Conservation (phyloP, 2,113 vertebrate species). For the Eulemur macaco region DNA sequence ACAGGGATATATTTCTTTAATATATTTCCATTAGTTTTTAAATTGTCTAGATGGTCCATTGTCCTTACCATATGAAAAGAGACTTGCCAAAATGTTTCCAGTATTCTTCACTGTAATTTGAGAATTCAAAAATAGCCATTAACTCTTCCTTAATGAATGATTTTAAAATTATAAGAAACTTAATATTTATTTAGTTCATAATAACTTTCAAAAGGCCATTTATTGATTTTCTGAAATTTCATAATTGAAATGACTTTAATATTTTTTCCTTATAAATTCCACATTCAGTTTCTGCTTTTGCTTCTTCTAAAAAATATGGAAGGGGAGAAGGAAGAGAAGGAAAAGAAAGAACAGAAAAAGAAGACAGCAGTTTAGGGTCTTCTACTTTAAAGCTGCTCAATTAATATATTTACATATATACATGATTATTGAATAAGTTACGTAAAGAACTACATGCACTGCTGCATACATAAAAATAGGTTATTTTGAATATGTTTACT, state of each 20-base stretch:
- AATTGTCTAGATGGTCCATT: neutral
- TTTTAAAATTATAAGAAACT: neutral
- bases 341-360: neutral
- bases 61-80: neutral
- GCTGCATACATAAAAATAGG: neutral
- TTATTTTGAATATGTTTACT: neutral
- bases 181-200: neutral
- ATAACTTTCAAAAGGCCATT: conserved; percentile 2
- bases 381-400: neutral
- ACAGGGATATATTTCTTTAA: neutral
- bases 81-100: neutral
- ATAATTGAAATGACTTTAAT: neutral
- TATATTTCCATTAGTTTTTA: neutral
- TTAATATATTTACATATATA: neutral
- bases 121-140: neutral
- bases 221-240: neutral
- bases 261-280: neutral
- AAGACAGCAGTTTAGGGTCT: neutral
- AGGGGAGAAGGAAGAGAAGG: neutral
- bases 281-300: neutral
- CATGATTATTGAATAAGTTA: too few species aligned
- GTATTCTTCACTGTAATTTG: neutral
- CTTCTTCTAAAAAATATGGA: neutral
- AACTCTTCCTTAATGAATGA: neutral
- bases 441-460: neutral